Evolutionary conservation across 92 coral and sea anemone species (phyloP).

Genomic region (Phenganax marumi): DNA sequence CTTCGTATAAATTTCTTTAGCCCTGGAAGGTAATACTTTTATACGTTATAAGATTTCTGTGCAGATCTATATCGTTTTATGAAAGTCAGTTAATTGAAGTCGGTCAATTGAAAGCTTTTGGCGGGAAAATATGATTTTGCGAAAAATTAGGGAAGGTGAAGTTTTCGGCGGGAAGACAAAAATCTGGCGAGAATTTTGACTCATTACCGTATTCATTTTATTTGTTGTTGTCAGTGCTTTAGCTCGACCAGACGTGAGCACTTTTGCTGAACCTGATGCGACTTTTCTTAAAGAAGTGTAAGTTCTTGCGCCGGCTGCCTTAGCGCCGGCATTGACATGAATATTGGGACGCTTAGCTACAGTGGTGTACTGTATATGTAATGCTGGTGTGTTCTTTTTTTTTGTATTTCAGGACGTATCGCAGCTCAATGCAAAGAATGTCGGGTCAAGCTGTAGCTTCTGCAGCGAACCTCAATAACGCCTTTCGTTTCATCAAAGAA

Average conservation of each 20-base stretch:
- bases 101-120: too few species aligned
- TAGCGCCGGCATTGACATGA: background rate
- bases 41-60: background rate
- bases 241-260: slow-evolving; percentile 81
- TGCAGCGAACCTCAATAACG: slow-evolving; percentile 79
- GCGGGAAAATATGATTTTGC: too few species aligned
- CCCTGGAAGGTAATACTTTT: slow-evolving; percentile 78
- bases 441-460: slow-evolving; percentile 76
- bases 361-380: too few species aligned
- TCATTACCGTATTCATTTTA: background rate
- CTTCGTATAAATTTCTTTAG: slow-evolving; percentile 91
- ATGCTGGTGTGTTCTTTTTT: too few species aligned
- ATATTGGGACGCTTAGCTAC: background rate
- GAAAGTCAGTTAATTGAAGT: background rate
- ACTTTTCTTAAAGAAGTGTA: slow-evolving; percentile 93
- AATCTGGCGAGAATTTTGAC: too few species aligned
- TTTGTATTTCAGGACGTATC: slow-evolving; percentile 69
- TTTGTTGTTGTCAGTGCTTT: slow-evolving; percentile 64
- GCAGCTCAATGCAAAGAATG: slow-evolving; percentile 84
- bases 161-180: too few species aligned
- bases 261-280: slow-evolving; percentile 95
- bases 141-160: too few species aligned
- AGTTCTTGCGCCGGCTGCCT: slow-evolving; percentile 4
- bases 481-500: slow-evolving; percentile 93
- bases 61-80: background rate